A percentile compares a stretch with the other conserved stretches of the same genome.
Conservation (phyloP, 2,888 invertebrate genomes). For the Nomada fucata region DNA sequence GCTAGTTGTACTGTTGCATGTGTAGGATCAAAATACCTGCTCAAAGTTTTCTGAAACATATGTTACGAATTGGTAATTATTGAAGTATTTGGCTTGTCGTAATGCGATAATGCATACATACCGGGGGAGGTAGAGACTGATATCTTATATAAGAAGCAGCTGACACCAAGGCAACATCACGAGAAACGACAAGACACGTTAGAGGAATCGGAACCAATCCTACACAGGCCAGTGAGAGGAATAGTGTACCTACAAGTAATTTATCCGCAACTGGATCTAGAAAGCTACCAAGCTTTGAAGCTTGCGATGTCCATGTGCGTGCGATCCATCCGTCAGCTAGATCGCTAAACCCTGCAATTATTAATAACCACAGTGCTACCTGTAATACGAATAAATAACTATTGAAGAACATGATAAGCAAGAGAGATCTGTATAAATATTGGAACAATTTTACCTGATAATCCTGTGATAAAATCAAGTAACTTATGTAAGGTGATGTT, state of each 20-base stretch:
- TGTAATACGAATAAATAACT: slow-evolving; percentile 59
- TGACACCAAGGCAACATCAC: slow-evolving; percentile 92
- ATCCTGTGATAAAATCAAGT: slow-evolving; percentile 92
- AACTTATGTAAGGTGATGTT: slow-evolving; percentile 94
- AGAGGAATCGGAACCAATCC: slow-evolving; percentile 93
- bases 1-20: slow-evolving; percentile 96
- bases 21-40: slow-evolving; percentile 95
- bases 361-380: slow-evolving; percentile 92
- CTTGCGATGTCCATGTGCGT: slow-evolving; percentile 94
- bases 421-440: not conserved
- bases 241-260: slow-evolving; percentile 94
- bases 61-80: not conserved
- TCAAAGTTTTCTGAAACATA: slow-evolving; percentile 90
- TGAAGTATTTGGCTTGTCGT: not conserved
- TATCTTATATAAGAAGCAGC: slow-evolving; percentile 97
- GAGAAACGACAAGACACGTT: slow-evolving; percentile 92
- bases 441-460: slow-evolving; percentile 85
- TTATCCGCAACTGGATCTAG: slow-evolving; percentile 99
- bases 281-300: slow-evolving; percentile 96
- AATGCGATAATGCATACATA: slow-evolving; percentile 84
- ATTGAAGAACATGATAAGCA: slow-evolving; percentile 6
- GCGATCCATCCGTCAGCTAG: slow-evolving; percentile 99
- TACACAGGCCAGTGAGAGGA: slow-evolving; percentile 93
- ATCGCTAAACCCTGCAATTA: slow-evolving; percentile 95
- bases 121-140: slow-evolving; percentile 94